Conservation (phyloP, 2,797 vertebrate species). For the Xenopus petersii region DNA sequence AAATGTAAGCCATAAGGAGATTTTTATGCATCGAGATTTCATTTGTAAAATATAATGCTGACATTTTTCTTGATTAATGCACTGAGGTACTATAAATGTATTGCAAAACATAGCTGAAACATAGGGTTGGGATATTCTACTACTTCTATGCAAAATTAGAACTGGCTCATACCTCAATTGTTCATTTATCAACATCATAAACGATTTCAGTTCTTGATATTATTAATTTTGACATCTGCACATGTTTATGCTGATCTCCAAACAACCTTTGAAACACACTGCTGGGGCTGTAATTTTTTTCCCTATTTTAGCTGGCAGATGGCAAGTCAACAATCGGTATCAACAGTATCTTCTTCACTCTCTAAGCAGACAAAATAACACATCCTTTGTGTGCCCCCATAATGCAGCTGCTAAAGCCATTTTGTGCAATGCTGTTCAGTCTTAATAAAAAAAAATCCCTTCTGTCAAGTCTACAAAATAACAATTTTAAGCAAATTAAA, state of each 20-base stretch:
- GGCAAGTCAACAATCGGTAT: constrained; percentile 93
- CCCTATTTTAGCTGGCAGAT: constrained; percentile 89
- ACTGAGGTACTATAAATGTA: too few species aligned
- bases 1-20: too few species aligned
- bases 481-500: constrained; percentile 79
- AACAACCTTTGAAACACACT: constrained; percentile 83
- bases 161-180: background rate
- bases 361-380: constrained; percentile 83
- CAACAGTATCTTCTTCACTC: constrained; percentile 72
- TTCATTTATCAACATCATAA: constrained; percentile 75
- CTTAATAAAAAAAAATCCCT: constrained; percentile 72
- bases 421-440: constrained; percentile 79
- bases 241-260: constrained; percentile 83
- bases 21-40: too few species aligned
- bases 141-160: background rate
- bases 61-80: too few species aligned
- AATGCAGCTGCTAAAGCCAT: constrained; percentile 87
- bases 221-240: constrained; percentile 86
- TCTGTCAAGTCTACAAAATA: constrained; percentile 78
- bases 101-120: too few species aligned
- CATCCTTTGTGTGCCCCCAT: constrained; percentile 84
- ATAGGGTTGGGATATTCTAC: too few species aligned
- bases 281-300: constrained; percentile 77
- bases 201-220: constrained; percentile 80
- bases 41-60: too few species aligned